Conservation (phyloP, 2,888 invertebrate species). For the Protonemura montana region DNA sequence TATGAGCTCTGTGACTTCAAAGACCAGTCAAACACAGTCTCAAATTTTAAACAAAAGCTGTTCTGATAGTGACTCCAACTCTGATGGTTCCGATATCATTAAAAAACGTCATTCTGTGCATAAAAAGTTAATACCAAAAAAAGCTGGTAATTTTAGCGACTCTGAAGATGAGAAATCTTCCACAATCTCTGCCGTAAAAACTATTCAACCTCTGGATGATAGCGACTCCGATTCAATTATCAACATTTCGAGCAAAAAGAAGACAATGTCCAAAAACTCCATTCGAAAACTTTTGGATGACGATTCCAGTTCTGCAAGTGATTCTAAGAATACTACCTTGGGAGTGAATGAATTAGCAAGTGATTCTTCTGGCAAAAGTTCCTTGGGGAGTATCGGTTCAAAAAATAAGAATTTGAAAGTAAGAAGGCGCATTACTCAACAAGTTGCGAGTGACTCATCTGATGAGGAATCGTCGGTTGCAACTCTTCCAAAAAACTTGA, state of each 20-base stretch:
- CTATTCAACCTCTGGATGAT: background rate
- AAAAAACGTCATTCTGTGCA: background rate
- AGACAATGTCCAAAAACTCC: background rate
- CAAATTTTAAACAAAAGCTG: background rate
- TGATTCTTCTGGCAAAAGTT: background rate
- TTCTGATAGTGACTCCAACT: background rate
- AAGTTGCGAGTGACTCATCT: background rate
- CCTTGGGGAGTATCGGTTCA: background rate
- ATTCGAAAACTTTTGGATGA: background rate
- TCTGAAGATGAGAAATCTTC: background rate
- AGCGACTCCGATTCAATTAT: slow-evolving; percentile 25
- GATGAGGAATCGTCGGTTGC: background rate
- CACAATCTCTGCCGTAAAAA: background rate
- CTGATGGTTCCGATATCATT: background rate
- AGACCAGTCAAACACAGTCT: background rate
- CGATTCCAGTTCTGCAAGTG: background rate
- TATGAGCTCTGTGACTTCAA: background rate
- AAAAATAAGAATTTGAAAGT: background rate
- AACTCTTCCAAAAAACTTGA: background rate
- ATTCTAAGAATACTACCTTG: background rate
- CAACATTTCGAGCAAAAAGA: background rate
- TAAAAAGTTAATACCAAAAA: background rate
- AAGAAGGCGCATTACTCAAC: background rate
- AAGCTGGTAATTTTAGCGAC: background rate
- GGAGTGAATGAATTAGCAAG: background rate